These are phyloP conservation scores for Kryphioiulus occultus DNA, from an alignment of 2,888 invertebrate species.

Conservation along the genomic window DNA sequence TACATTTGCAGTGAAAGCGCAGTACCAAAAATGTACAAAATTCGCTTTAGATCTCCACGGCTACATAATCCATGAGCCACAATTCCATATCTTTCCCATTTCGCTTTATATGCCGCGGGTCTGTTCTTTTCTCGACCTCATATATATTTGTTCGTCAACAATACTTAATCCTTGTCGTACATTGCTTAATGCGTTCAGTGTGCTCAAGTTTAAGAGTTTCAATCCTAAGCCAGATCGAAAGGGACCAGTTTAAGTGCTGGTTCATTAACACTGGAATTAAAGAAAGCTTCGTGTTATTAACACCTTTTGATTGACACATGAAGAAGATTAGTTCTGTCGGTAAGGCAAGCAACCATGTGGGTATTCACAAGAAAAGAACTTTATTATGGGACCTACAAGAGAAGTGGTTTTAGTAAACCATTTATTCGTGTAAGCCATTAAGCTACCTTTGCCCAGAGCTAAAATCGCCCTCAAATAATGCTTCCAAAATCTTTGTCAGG, in stretches of 20 bases:
- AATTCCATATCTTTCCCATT: conserved; percentile 7
- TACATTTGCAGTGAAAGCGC: background rate
- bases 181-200: conserved; percentile 29
- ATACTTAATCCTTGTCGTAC: conserved; percentile 43
- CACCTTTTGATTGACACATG: conserved; percentile 31
- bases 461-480: conserved; percentile 8
- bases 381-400: background rate
- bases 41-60: conserved; percentile 23
- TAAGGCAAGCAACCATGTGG: conserved; percentile 1
- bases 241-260: conserved; percentile 25
- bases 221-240: background rate
- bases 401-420: conserved; percentile 14
- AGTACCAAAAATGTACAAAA: conserved; percentile 23
- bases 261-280: conserved; percentile 40
- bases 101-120: background rate
- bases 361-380: background rate
- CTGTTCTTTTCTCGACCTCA: background rate
- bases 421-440: conserved; percentile 23
- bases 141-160: conserved; percentile 41
- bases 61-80: background rate
- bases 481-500: background rate
- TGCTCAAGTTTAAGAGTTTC: conserved; percentile 13
- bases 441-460: background rate
- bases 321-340: background rate
- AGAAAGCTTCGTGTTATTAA: conserved; percentile 30